Conservation (phyloP, 2,113 vertebrate species). For the Scatophagus argus region DNA sequence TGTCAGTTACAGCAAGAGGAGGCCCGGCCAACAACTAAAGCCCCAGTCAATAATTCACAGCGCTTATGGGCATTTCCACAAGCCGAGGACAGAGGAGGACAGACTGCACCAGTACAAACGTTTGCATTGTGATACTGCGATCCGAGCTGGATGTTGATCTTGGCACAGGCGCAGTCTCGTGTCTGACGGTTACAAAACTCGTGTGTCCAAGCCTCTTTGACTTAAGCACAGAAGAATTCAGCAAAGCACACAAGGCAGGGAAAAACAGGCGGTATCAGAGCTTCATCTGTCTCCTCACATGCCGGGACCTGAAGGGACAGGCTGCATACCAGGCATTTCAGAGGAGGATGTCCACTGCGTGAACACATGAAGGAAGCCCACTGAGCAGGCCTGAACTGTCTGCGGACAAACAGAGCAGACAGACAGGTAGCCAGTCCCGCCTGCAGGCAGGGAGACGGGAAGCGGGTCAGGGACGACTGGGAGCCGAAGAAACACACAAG, state of each 20-base stretch:
- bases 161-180: not conserved
- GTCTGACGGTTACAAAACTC: not conserved
- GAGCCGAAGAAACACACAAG: not conserved
- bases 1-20: conserved; percentile 27
- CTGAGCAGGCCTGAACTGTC: no score
- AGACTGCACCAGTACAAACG: no score
- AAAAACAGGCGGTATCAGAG: not conserved
- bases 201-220: not conserved
- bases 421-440: not conserved
- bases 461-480: not conserved
- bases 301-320: conserved; percentile 19
- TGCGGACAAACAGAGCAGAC: no score
- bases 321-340: conserved; percentile 57
- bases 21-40: not conserved
- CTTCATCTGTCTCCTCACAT: conserved; percentile 20
- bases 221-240: conserved; percentile 42
- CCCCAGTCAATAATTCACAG: not conserved
- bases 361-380: no score
- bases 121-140: not conserved
- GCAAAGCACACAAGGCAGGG: not conserved
- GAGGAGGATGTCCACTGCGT: no score
- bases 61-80: not conserved
- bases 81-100: no score
- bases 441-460: not conserved
- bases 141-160: not conserved